Conservation (phyloP, 2,888 invertebrate species). For the Anagyrus pseudococci region DNA sequence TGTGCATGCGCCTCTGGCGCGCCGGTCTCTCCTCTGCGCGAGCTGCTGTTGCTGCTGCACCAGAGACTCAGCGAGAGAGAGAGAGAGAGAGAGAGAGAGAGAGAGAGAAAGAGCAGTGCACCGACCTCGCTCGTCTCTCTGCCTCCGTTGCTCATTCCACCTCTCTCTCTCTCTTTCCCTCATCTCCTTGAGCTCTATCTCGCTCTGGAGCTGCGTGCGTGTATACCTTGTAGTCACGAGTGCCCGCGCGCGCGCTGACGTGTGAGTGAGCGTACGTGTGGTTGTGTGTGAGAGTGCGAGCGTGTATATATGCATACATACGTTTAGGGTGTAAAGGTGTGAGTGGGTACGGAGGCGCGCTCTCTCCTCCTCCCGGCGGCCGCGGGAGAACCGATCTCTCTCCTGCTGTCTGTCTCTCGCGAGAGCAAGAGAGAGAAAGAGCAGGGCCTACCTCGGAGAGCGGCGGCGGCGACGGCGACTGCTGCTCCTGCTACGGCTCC, state of each 20-base stretch:
- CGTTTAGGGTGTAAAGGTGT: too few species aligned
- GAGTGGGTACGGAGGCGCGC: too few species aligned
- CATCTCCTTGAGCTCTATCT: constrained; percentile 34
- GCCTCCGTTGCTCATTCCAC: constrained; percentile 19
- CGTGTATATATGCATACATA: constrained; percentile 65
- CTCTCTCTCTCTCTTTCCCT: not conserved
- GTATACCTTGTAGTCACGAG: constrained; percentile 17
- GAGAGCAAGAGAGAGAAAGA: constrained; percentile 41
- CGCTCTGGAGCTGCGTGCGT: constrained; percentile 46
- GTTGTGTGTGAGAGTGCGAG: constrained; percentile 42
- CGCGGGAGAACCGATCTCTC: constrained; percentile 46
- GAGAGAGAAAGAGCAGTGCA: constrained; percentile 39
- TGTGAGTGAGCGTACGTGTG: not conserved
- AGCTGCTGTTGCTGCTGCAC: not conserved
- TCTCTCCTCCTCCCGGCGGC: constrained; percentile 62
- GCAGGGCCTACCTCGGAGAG: constrained; percentile 59
- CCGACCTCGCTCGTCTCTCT: constrained; percentile 41
- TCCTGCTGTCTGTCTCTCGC: constrained; percentile 44
- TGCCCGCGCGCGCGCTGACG: not conserved
- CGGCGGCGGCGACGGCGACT: constrained; percentile 61
- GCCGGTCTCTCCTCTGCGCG: not conserved
- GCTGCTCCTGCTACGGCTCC: constrained; percentile 60
- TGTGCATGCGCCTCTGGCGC: not conserved
- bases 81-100: constrained; percentile 7
- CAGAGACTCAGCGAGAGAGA: constrained; percentile 26